These are phyloP conservation scores for Chamaea fasciata DNA, from an alignment of 2,113 vertebrate genomes.

Conservation along the genomic window DNA sequence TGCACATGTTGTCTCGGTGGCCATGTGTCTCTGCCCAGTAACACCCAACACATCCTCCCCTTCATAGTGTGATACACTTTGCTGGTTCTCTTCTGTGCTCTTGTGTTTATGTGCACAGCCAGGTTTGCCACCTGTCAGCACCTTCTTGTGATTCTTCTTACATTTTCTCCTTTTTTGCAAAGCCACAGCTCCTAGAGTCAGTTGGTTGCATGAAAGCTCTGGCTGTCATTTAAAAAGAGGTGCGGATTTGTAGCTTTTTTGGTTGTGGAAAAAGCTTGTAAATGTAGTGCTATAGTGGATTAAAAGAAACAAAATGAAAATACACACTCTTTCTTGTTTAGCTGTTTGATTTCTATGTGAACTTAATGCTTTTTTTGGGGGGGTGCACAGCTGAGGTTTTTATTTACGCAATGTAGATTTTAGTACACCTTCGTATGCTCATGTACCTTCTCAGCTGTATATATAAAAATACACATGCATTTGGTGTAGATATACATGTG, in stretches of 20 bases:
- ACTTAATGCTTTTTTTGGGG: background rate
- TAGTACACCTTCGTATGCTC: background rate
- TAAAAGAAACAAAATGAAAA: background rate
- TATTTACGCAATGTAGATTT: background rate
- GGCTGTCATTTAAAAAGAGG: background rate
- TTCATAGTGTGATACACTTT: background rate
- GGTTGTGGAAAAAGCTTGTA: background rate
- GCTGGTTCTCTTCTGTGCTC: background rate
- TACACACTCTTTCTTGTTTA: background rate
- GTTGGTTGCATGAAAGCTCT: background rate
- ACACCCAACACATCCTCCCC: background rate
- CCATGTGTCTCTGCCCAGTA: background rate
- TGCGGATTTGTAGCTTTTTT: background rate
- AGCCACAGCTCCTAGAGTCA: background rate
- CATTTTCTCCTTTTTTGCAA: background rate
- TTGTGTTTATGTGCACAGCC: background rate
- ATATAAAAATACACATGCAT: background rate
- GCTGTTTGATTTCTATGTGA: background rate
- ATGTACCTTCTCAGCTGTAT: background rate
- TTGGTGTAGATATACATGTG: background rate
- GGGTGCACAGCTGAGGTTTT: background rate
- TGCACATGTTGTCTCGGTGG: background rate
- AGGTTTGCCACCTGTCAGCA: background rate
- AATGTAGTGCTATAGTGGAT: background rate
- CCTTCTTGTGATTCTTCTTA: background rate